These are phyloP conservation scores for Sebastiscus albofasciatus DNA, from an alignment of 2,797 vertebrate genomes.

Conservation along the genomic window DNA sequence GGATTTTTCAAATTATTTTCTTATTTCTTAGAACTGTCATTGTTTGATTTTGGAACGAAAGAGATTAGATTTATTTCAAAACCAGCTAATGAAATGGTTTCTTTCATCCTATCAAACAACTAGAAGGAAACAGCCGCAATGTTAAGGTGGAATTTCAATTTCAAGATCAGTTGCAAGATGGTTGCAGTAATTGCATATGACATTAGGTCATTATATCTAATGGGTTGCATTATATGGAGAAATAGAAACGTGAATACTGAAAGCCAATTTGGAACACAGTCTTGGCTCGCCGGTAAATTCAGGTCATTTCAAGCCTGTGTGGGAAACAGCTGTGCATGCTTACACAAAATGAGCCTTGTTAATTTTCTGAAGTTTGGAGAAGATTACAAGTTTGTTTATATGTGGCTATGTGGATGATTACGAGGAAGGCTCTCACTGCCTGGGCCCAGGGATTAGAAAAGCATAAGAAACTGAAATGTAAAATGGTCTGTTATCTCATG, in stretches of 20 bases:
- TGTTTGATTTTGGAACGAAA: constrained; percentile 6
- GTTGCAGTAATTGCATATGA: constrained; percentile 17
- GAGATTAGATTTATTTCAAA: background rate
- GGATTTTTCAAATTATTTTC: constrained; percentile 2
- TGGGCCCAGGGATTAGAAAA: constrained; percentile 64
- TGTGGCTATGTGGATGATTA: constrained; percentile 51
- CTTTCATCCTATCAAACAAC: background rate
- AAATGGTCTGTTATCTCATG: constrained; percentile 71
- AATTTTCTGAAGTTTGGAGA: constrained; percentile 61
- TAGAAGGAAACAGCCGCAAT: background rate
- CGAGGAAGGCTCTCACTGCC: constrained; percentile 33
- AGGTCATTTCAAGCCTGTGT: constrained; percentile 41
- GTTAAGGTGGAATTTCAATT: constrained; percentile 5
- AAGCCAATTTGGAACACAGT: constrained; percentile 20
- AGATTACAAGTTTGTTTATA: constrained; percentile 70
- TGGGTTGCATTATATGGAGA: constrained; percentile 3
- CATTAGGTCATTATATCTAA: constrained; percentile 30
- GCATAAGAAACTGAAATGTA: constrained; percentile 65
- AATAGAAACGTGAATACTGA: constrained; percentile 15
- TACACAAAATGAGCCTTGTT: constrained; percentile 51
- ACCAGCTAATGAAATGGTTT: background rate
- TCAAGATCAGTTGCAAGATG: constrained; percentile 1
- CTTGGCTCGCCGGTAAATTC: constrained; percentile 30
- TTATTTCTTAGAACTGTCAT: constrained; percentile 4
- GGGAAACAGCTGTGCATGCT: constrained; percentile 53